Base-by-base conservation (phyloP, 2,888 invertebrate species). In the Mimachlamys varia region DNA sequence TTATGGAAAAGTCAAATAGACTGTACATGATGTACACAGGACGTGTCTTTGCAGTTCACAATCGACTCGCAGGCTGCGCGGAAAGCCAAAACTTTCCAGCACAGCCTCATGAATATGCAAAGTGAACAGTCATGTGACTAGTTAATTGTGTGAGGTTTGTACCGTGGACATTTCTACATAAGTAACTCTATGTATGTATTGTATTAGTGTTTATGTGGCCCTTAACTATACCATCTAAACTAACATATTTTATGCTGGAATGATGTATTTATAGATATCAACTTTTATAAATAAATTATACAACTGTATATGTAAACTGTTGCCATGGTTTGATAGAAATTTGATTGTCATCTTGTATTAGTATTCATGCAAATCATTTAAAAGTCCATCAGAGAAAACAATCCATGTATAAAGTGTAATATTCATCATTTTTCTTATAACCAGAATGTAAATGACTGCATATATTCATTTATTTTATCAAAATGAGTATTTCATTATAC, bases 21-120 rank as follows among this genome's bases (percentile, higher is more conserved):
- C 76, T 76, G 76, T 76, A 76, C 76, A 33, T 7, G 27, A 76
- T 76, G 76, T 76, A 76, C 76, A 76, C 15, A 76, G 33, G 76
- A 76, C 27, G 76, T 76, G 76, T 76, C 33, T 76, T 33, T 33
- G 33, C 76, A 33, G 76, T 58, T 58, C 58, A 58, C 58, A 58
- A 58, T 58, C 58, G 22, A 58, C 58, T 76, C 76, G 27, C 76
- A 22, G 27, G 76, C 76, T 76, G 76, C 76, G 76, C 76, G 76
- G 76, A 76, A 76, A 76, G 76, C 33, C 76, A 76, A 76, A 76
- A 76, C 76, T 76, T 76, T 76, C 76, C 76, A 76, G 76, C 76
- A 76, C 76, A 76, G 76, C 76, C 33, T 76, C 76, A 76, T 76
- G 76, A 76, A 76, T 76, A 76, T 76, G 76, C 76, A 76, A 76